Evolutionary conservation across 2,888 invertebrate genomes (phyloP), one percentile per base, ranked within the genome.

Genomic region (Sthenelais limicola): DNA sequence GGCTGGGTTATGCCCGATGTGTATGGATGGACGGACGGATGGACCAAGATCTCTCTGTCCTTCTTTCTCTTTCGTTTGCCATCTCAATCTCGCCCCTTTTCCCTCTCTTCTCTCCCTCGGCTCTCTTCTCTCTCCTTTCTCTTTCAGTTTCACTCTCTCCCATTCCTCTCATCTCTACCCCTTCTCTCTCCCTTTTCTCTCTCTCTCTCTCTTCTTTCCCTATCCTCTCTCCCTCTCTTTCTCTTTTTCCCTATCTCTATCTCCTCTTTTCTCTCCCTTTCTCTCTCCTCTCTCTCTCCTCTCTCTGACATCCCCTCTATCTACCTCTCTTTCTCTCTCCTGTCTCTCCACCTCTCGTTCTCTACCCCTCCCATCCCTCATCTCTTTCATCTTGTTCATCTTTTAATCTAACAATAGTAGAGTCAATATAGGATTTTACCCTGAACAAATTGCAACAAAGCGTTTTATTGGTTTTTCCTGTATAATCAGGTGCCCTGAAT

Each of bases 371-470:
- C 28, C n/a, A 5, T 28, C n/a, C 28, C 28, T 56, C 58, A 26
- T 56, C 32, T 56, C 58, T 28, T 30, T n/a, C 30, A 26, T 56
- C 32, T 32, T n/a, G 18, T 26, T 56, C 58, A 28, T 21, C 58
- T 56, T 28, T n/a, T n/a, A n/a, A n/a, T n/a, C n/a, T n/a, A n/a
- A n/a, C n/a, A n/a, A n/a, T n/a, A n/a, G n/a, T n/a, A n/a, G n/a
- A n/a, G n/a, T n/a, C n/a, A n/a, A n/a, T n/a, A n/a, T n/a, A n/a
- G n/a, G n/a, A n/a, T n/a, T n/a, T n/a, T n/a, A n/a, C n/a, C n/a
- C n/a, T n/a, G n/a, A n/a, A n/a, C n/a, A n/a, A n/a, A n/a, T n/a
- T n/a, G n/a, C n/a, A n/a, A n/a, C n/a, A n/a, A n/a, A n/a, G n/a
- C n/a, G n/a, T n/a, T n/a, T n/a, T n/a, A n/a, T n/a, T n/a, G n/a